phyloP scores from a whole-genome alignment of 2,113 vertebrate species.

The Oceanodroma tethys region DNA sequence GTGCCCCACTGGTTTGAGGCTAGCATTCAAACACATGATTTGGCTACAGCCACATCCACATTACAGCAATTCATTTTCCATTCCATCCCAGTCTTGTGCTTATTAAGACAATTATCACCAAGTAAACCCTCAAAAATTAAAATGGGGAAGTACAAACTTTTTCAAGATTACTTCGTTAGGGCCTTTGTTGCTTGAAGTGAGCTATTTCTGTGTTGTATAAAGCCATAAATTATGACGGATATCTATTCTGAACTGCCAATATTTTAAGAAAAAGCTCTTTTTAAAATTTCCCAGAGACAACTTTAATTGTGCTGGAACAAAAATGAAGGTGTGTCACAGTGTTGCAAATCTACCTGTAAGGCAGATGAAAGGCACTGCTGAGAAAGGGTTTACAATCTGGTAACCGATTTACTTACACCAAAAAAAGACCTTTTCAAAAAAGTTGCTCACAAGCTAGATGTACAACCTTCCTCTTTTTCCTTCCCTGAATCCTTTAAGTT shows the following conservation, averaged over 20 bases:
- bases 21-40: background rate
- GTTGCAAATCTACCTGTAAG: background rate
- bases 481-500: background rate
- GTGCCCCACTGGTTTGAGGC: background rate
- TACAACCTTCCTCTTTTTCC: background rate
- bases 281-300: background rate
- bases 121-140: background rate
- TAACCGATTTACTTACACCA: background rate
- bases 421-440: background rate
- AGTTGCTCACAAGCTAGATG: background rate
- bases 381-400: background rate
- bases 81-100: background rate
- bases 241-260: background rate
- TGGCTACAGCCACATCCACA: background rate
- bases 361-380: background rate
- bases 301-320: background rate
- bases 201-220: background rate
- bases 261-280: background rate
- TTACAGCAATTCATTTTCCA: background rate
- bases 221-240: background rate
- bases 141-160: background rate
- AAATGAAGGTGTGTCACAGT: background rate
- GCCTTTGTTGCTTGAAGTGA: background rate
- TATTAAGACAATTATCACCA: conserved; percentile 31
- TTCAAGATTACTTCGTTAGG: background rate